Conservation (phyloP, 64 coral and sea anemone genomes). For the Montipora efflorescens region DNA sequence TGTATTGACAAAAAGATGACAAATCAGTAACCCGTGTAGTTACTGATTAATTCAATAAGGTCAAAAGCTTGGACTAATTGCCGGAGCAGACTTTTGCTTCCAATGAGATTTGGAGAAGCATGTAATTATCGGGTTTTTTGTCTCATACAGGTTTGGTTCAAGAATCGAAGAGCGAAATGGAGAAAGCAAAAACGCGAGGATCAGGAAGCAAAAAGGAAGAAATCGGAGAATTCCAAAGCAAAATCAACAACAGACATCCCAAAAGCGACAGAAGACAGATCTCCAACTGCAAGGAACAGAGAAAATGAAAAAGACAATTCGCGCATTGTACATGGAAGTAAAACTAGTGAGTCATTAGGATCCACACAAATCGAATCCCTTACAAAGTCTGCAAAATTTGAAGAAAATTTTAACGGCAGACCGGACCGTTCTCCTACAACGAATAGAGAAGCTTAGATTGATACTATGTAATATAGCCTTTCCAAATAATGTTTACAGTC, state of each 20-base stretch:
- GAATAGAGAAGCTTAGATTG: background rate
- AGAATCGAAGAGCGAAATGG: conserved; percentile 91
- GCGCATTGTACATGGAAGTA: background rate
- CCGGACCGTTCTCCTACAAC: background rate
- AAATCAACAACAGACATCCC: background rate
- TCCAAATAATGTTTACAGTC: background rate
- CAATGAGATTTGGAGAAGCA: background rate
- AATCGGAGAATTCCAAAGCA: background rate
- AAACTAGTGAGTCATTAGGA: background rate
- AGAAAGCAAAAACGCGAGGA: conserved; percentile 85
- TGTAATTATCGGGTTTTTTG: background rate
- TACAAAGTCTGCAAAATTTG: background rate
- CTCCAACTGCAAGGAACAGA: background rate
- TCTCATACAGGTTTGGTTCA: conserved; percentile 86
- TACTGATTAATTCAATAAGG: too few species aligned
- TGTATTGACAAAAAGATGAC: too few species aligned
- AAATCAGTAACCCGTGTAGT: too few species aligned
- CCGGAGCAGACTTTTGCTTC: too few species aligned
- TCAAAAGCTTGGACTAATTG: too few species aligned
- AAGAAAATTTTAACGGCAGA: background rate
- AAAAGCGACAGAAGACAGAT: background rate
- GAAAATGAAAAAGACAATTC: conserved; percentile 15
- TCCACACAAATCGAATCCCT: background rate
- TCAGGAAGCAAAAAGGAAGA: conserved; percentile 56
- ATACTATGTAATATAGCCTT: background rate